Evolutionary conservation across 2,113 vertebrate genomes (phyloP), one percentile per base, ranked within the genome.

Genomic region (Atractosteus spatula): DNA sequence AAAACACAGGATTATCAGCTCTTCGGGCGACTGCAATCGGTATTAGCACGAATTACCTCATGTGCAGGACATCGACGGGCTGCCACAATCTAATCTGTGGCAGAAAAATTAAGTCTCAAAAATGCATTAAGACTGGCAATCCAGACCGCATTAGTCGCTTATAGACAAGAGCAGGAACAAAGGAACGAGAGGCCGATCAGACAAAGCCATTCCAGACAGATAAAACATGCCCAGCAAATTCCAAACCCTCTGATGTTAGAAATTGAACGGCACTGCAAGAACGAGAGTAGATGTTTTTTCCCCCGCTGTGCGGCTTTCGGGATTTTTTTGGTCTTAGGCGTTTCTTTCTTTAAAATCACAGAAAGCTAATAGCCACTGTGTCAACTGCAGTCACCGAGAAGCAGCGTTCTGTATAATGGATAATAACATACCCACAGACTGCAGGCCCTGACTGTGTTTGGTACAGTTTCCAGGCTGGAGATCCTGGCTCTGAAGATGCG

Each of bases 161-260:
- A 41, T 73, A 74, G 69, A 80, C 79, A 77, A 74, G 42, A 61
- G 69, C 57, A 66, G 14, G 55, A 17, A 61, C 76, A 71, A 79
- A 64, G 61, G 55, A 43, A 43, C 47, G 43, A 7, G 61, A 41
- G 12, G 68, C 41, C 10, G 3, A 42, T 68, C n/a, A 66, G 6
- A 44, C 41, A 62, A 44, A 41, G 42, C 54, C 55, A 56, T 68
- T 72, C 62, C 62, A 41, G 41, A 56, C 54, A 63, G 55, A 67
- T 54, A 68, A 62, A 72, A 45, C 63, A 72, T 41, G 56, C 57
- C 47, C 41, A 41, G 42, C 54, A 43, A 29, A 29, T 29, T 29
- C 17, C 17, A 29, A 29, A 29, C 17, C 17, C 17, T 29, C 17
- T 29, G 17, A 29, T 29, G 17, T 29, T 29, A 29, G 17, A 29